Percentiles rank a stretch among this genome's conserved stretches.
phyloP scores from a whole-genome alignment of 1,140 invertebrate species.

The Drosophila arizonae region DNA sequence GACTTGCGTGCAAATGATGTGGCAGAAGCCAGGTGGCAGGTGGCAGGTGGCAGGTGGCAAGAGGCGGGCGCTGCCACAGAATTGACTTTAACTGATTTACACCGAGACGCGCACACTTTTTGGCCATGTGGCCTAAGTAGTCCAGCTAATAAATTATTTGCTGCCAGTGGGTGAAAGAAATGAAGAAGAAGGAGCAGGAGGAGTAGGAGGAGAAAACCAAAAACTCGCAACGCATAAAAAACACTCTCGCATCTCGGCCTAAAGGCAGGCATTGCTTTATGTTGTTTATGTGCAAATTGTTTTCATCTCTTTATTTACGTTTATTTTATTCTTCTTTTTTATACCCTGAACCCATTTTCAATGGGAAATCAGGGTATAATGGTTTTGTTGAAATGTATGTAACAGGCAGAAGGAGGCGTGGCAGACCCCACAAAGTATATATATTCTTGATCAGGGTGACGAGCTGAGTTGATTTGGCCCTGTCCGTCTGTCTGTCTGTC shows the following conservation, averaged over 20 bases:
- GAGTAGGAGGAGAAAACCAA: no score
- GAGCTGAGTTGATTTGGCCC: no score
- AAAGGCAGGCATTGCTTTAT: conserved; percentile 56
- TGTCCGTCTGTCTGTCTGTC: no score
- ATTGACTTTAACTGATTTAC: conserved; percentile 56
- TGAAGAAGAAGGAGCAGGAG: neutral
- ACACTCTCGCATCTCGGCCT: conserved; percentile 7
- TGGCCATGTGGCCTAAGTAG: conserved; percentile 54
- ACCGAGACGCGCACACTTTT: conserved; percentile 7
- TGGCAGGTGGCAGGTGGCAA: neutral
- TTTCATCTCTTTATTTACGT: conserved; percentile 19
- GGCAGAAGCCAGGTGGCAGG: conserved; percentile 4
- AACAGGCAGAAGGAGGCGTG: no score
- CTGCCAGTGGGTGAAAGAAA: conserved; percentile 30
- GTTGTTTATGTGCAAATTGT: conserved; percentile 63
- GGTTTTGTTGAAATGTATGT: no score
- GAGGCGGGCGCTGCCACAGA: neutral
- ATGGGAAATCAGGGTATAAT: no score
- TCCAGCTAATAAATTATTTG: conserved; percentile 70
- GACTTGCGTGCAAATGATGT: conserved; percentile 42
- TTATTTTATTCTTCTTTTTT: conserved; percentile 13
- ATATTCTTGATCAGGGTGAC: no score
- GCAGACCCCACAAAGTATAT: no score
- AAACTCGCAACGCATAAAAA: conserved; percentile 56
- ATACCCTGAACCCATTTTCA: no score